Percentiles rank a stretch among this genome's conserved stretches.
Evolutionary conservation across 2,797 vertebrate species (phyloP).

Genomic region (Poeciliopsis presidionis): DNA sequence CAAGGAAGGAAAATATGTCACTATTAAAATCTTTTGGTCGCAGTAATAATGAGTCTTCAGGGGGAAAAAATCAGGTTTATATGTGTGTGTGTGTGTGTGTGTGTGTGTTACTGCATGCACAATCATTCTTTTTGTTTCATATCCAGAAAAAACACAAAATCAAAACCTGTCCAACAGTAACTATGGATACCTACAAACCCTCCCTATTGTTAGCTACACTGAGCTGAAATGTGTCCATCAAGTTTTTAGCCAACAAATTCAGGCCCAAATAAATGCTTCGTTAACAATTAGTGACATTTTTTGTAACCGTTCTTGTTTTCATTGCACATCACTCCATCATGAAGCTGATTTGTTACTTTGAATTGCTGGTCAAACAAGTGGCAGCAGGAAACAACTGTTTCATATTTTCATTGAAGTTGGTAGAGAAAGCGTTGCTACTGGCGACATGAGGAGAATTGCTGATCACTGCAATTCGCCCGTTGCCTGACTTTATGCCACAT

Average conservation of each 20-base stretch:
- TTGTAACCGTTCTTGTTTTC: not conserved
- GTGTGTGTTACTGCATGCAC: not conserved
- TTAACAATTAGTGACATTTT: not conserved
- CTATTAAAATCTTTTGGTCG: slow-evolving; percentile 24
- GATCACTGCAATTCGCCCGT: slow-evolving; percentile 2
- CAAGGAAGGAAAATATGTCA: slow-evolving; percentile 18
- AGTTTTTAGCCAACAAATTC: no score
- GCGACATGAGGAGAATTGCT: not conserved
- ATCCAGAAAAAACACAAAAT: not conserved
- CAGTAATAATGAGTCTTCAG: not conserved
- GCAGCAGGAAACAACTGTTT: not conserved
- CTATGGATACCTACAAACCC: not conserved
- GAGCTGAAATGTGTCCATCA: not conserved
- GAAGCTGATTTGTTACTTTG: not conserved
- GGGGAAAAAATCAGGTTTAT: not conserved
- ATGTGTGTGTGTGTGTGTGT: not conserved
- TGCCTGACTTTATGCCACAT: slow-evolving; percentile 7
- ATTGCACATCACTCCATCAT: no score
- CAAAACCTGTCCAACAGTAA: not conserved
- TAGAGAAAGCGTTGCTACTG: not conserved
- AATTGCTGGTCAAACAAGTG: not conserved
- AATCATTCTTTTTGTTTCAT: not conserved
- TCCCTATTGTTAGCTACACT: not conserved
- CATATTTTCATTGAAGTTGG: not conserved
- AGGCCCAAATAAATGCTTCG: no score